A percentile compares a stretch with the other conserved stretches of the same genome.
phyloP scores from a whole-genome alignment of 2,113 vertebrate genomes.

The Crotalus horridus region DNA sequence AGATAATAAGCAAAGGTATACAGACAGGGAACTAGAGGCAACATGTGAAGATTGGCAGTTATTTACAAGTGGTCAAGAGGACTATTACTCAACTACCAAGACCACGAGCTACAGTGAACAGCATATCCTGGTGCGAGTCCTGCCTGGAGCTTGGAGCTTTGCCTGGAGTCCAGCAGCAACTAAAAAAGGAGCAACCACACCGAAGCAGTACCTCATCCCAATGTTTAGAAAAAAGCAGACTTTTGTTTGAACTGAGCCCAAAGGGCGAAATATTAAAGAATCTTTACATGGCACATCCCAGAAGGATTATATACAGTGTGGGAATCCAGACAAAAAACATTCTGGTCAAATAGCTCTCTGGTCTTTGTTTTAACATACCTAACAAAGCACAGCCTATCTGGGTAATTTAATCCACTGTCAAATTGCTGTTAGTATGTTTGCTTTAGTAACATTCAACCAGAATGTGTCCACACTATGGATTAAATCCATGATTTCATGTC shows the following conservation, averaged over 20 bases:
- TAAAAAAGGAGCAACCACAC: neutral
- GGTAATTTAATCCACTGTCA: neutral
- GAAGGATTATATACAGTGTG: neutral
- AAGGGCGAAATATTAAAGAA: neutral
- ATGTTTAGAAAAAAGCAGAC: neutral
- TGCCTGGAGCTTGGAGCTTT: neutral
- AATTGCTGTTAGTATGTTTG: neutral
- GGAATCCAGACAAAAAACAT: neutral
- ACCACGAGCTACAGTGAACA: neutral
- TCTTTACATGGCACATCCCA: neutral
- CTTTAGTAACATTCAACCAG: neutral
- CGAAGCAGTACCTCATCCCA: neutral
- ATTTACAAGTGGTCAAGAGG: neutral
- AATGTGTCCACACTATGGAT: neutral
- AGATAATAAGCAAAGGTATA: neutral
- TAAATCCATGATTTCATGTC: neutral
- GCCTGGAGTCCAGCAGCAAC: neutral
- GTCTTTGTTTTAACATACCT: neutral
- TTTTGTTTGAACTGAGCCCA: neutral
- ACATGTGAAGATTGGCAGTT: neutral
- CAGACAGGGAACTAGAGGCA: neutral
- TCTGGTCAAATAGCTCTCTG: neutral
- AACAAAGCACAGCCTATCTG: neutral
- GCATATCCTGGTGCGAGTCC: neutral
- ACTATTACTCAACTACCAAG: neutral